Evolutionary conservation across 2,113 vertebrate genomes (phyloP).

Genomic region (Scolopax mira): DNA sequence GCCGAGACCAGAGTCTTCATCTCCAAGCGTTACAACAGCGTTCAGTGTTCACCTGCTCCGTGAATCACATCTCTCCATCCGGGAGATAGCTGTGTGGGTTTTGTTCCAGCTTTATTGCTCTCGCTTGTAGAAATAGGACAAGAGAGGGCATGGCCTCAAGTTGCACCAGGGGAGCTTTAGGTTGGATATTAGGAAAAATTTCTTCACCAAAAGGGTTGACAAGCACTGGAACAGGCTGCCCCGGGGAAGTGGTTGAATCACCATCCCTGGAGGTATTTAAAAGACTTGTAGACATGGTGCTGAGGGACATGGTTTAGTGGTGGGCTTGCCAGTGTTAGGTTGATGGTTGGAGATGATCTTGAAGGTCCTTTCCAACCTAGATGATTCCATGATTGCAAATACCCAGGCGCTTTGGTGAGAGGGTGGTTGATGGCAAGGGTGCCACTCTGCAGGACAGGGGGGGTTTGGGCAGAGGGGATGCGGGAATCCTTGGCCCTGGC

Average conservation of each 20-base stretch:
- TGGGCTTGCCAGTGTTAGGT: not conserved
- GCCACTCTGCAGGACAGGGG: fast-evolving
- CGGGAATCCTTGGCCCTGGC: fast-evolving
- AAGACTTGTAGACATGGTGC: not conserved
- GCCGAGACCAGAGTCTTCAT: not conserved
- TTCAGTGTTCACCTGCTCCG: fast-evolving
- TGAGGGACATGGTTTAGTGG: not conserved
- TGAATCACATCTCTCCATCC: fast-evolving
- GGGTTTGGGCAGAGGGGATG: not conserved
- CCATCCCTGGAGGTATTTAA: not conserved
- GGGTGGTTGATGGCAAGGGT: not conserved
- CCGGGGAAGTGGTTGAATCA: not conserved
- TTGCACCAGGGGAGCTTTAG: not conserved
- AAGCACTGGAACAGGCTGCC: not conserved
- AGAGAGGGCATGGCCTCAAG: not conserved
- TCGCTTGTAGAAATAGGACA: not conserved
- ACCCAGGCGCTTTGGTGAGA: fast-evolving
- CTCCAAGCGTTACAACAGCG: not conserved
- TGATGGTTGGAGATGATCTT: not conserved
- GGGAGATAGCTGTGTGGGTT: fast-evolving
- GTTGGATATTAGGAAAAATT: not conserved
- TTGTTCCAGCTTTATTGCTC: not conserved
- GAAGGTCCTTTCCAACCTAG: not conserved
- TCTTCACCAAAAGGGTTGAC: not conserved
- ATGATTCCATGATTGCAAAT: not conserved